Conservation (phyloP, 1,140 invertebrate species). For the Potamilus streckersoni region DNA sequence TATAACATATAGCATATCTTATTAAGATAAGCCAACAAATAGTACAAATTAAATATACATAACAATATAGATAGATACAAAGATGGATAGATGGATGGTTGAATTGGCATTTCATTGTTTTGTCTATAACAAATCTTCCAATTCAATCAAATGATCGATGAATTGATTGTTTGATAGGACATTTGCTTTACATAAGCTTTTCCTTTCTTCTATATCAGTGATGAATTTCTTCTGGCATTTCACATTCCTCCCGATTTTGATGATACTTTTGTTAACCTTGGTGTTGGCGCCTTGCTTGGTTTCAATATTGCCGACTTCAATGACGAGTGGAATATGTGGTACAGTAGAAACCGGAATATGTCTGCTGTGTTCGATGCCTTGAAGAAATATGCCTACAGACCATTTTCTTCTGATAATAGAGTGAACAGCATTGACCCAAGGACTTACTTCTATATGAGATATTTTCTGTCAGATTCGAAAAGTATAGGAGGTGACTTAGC, state of each 20-base stretch:
- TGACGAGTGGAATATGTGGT: constrained; percentile 37
- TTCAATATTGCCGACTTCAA: constrained; percentile 34
- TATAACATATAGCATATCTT: too few relatives aligned
- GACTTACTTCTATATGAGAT: constrained; percentile 53
- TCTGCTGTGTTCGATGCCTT: constrained; percentile 48
- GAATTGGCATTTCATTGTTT: background rate
- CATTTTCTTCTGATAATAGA: constrained; percentile 44
- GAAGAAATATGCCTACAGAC: constrained; percentile 56
- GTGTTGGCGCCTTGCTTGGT: constrained; percentile 47
- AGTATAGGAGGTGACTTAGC: constrained; percentile 41
- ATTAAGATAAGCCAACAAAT: too few relatives aligned
- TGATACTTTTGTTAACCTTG: constrained; percentile 63
- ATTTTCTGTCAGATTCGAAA: constrained; percentile 44
- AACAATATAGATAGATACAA: too few relatives aligned
- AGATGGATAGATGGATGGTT: too few relatives aligned
- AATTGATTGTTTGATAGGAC: background rate
- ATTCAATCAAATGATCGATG: background rate
- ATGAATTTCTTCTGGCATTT: constrained; percentile 42
- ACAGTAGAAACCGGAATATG: constrained; percentile 44
- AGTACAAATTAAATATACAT: too few relatives aligned
- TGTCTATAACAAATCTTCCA: background rate
- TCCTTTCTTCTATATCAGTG: constrained; percentile 25
- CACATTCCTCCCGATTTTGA: constrained; percentile 64
- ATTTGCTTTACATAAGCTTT: background rate
- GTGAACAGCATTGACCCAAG: constrained; percentile 58